Evolutionary conservation across 2,113 vertebrate species (phyloP).

Genomic region (Petroica traversi): DNA sequence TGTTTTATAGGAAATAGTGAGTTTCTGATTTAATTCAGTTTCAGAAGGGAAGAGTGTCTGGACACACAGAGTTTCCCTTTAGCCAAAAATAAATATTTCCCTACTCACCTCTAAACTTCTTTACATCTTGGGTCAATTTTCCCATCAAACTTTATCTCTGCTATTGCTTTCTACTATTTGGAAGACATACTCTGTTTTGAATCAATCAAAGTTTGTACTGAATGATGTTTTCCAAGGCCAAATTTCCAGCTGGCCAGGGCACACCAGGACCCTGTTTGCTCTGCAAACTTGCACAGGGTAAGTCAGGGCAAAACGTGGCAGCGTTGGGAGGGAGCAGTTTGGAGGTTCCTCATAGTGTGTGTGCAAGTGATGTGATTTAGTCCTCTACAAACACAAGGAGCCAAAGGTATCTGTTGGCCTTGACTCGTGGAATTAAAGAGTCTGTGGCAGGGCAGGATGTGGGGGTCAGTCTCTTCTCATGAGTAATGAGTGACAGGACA

Average conservation of each 20-base stretch:
- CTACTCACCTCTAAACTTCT: background rate
- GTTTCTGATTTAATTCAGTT: background rate
- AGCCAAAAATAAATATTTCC: background rate
- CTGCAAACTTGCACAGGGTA: background rate
- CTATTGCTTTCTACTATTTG: accelerated
- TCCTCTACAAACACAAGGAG: background rate
- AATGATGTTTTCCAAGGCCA: background rate
- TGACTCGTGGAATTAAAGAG: background rate
- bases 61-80: background rate
- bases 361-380: background rate
- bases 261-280: background rate
- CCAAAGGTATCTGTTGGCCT: background rate
- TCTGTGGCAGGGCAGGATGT: background rate
- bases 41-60: background rate
- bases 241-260: background rate
- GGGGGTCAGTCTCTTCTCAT: accelerated
- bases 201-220: background rate
- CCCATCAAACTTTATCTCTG: background rate
- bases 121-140: background rate
- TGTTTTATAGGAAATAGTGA: background rate
- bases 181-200: background rate
- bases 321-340: background rate
- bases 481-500: background rate
- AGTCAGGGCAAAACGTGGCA: background rate
- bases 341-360: background rate